Base-by-base conservation (phyloP, 2,888 invertebrate genomes). In the Acleris laterana region DNA sequence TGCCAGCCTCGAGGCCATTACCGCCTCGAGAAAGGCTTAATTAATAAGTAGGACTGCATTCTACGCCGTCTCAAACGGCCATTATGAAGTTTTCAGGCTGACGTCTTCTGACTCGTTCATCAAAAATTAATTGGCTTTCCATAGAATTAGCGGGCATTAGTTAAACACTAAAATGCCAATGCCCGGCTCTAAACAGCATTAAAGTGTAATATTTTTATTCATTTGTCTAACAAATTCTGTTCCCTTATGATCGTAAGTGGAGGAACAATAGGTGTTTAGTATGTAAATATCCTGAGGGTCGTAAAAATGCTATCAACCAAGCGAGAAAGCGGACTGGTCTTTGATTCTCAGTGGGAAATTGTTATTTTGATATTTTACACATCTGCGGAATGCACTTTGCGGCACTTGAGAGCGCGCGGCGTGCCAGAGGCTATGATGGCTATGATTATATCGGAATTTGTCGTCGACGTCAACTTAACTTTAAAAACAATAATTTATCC, bases 211-310 rank as follows among this genome's bases (percentile, higher is more conserved):
- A 46, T 46, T 46, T n/a, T 17, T 46, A 46, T 46, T 46, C 46
- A 17, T 46, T 46, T 44, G 44, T 44, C n/a, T 46, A 6, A 17
- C 17, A 17, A n/a, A 17, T 46, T 46, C 17, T 46, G 17, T 9
- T 17, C 38, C 38, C 22, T 20, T 53, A 42, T 20, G 16, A 20
- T 38, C 19, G 20, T 38, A 55, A 42, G 20, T 55, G 20, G 20
- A 55, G 32, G 19, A 46, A 55, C 55, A 55, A 55, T 55, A 55
- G 55, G 19, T 42, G 42, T 55, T 55, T 55, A 55, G 16, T 53
- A n/a, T 22, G 20, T 2, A 55, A 55, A 20, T 42, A 42, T 20
- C n/a, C 42, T 13, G 20, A 7, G 20, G 38, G 7, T 20, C 42
- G 32, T 55, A 42, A 55, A 55, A 55, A 55, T 9, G 55, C 55